Evolutionary conservation across 1,140 invertebrate species (phyloP).

Genomic region (Bicyclus anynana): DNA sequence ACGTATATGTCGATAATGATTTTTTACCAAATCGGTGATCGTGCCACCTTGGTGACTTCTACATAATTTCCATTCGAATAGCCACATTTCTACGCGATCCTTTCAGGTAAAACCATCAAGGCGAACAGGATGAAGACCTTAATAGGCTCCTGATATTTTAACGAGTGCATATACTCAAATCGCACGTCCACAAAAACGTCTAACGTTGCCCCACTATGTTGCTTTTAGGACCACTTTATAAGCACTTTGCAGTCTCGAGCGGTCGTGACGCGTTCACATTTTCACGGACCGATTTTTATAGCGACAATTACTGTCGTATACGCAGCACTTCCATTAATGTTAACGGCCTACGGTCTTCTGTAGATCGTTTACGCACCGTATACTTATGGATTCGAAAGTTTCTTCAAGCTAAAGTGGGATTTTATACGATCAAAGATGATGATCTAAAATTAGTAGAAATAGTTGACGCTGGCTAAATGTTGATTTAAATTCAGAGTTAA

Average conservation of each 20-base stretch:
- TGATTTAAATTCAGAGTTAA: too few relatives aligned
- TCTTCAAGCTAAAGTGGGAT: too few relatives aligned
- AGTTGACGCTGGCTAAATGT: too few relatives aligned
- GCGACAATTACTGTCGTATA: neutral
- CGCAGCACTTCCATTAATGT: neutral
- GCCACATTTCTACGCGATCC: conserved; percentile 5
- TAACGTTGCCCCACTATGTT: conserved; percentile 18
- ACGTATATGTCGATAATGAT: too few relatives aligned
- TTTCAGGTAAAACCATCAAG: conserved; percentile 14
- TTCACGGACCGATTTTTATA: conserved; percentile 17
- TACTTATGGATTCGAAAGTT: too few relatives aligned
- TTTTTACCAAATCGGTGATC: too few relatives aligned
- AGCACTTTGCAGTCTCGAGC: conserved; percentile 22
- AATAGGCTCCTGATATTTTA: conserved; percentile 31
- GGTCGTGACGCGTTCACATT: conserved; percentile 20
- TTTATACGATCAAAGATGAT: too few relatives aligned
- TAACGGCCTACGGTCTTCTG: neutral
- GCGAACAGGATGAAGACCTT: conserved; percentile 23
- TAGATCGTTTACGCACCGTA: neutral
- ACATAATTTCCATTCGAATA: too few relatives aligned
- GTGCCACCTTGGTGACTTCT: too few relatives aligned
- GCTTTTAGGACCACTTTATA: conserved; percentile 26
- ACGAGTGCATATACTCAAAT: conserved; percentile 25
- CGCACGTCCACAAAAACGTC: conserved; percentile 26
- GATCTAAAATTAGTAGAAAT: too few relatives aligned